Evolutionary conservation across 2,797 vertebrate species (phyloP).

Genomic region (Meda fulgida): DNA sequence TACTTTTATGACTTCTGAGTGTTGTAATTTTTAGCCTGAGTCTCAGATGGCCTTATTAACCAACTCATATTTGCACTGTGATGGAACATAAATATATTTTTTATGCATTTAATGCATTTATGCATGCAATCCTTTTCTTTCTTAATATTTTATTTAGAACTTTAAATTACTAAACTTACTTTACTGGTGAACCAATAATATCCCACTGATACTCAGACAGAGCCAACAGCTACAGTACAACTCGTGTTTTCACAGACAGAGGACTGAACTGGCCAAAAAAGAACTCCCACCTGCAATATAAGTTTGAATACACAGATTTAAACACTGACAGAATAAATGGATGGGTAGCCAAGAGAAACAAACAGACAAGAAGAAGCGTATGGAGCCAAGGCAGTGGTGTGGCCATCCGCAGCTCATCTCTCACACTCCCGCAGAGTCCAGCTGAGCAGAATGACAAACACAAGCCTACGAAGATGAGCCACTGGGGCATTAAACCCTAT

Average conservation of each 20-base stretch:
- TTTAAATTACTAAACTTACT: conserved; percentile 13
- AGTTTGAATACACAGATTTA: conserved; percentile 36
- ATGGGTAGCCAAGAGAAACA: conserved; percentile 55
- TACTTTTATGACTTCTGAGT: not conserved
- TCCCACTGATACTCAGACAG: not conserved
- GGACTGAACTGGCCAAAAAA: conserved; percentile 11
- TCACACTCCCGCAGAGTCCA: conserved; percentile 43
- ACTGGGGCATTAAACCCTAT: conserved; percentile 33
- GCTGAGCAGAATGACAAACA: conserved; percentile 44
- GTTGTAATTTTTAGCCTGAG: not conserved
- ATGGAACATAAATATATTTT: not conserved
- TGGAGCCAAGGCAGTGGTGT: conserved; percentile 32
- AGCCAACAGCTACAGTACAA: conserved; percentile 24
- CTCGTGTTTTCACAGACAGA: conserved; percentile 37
- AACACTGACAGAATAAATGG: conserved; percentile 39
- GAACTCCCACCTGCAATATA: conserved; percentile 34
- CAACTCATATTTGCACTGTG: not conserved
- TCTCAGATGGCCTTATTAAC: conserved; percentile 1
- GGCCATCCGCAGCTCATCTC: conserved; percentile 48
- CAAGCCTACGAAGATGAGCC: conserved; percentile 21
- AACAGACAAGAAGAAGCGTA: conserved; percentile 44
- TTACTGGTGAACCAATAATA: conserved; percentile 1
- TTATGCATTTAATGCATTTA: no score
- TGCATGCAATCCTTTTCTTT: not conserved
- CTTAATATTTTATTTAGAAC: not conserved